phyloP scores from a whole-genome alignment of 2,888 invertebrate species.

The Nomada goodeniana region DNA sequence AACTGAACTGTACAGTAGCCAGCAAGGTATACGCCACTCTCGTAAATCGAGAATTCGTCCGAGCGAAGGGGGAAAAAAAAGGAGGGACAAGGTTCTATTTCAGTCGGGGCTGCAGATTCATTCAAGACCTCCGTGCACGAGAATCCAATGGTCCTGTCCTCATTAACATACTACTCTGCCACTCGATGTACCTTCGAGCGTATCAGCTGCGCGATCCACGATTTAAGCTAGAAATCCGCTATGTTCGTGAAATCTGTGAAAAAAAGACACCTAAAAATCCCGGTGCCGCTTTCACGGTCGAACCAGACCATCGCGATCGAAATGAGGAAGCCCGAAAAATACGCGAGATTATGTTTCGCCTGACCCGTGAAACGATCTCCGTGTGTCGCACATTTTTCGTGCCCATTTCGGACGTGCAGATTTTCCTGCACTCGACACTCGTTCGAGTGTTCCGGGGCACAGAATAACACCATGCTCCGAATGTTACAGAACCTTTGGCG shows the following conservation, averaged over 20 bases:
- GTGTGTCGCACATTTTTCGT: no score
- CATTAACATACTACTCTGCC: constrained; percentile 78
- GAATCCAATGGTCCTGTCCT: constrained; percentile 70
- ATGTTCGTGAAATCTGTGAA: no score
- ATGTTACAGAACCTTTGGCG: constrained; percentile 94
- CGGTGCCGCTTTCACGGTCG: no score
- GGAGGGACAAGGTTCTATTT: constrained; percentile 55
- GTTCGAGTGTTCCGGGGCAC: not conserved
- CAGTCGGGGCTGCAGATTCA: constrained; percentile 69
- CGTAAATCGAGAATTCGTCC: not conserved
- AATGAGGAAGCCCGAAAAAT: no score
- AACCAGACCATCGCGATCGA: no score
- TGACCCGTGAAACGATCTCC: no score
- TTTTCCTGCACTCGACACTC: not conserved
- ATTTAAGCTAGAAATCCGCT: no score
- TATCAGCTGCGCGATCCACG: constrained; percentile 49
- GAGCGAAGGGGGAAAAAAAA: not conserved
- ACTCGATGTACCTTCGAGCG: constrained; percentile 58
- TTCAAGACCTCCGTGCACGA: constrained; percentile 72
- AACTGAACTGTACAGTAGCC: not conserved
- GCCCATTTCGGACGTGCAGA: no score
- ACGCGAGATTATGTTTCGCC: no score
- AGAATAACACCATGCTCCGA: not conserved
- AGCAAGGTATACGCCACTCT: not conserved
- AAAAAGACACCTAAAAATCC: no score